Evolutionary conservation across 2,888 invertebrate genomes (phyloP).

Genomic region (Stenolophus ochropezus): DNA sequence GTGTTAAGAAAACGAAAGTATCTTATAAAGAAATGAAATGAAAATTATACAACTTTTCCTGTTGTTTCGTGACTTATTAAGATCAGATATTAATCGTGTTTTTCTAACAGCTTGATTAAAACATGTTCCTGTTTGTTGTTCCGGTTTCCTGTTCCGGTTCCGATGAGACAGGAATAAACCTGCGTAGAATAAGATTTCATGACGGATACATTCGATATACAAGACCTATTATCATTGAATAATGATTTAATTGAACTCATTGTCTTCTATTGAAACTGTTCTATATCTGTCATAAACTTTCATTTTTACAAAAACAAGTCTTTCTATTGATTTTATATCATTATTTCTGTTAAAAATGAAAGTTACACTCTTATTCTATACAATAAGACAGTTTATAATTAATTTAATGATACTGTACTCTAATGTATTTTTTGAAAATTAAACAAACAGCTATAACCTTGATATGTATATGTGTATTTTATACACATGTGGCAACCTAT

Average conservation of each 20-base stretch:
- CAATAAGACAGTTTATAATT: neutral
- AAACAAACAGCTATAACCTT: no score
- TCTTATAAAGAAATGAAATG: neutral
- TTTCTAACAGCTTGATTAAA: no score
- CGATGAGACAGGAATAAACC: neutral
- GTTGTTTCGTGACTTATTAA: neutral
- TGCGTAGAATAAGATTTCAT: no score
- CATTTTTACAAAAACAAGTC: neutral
- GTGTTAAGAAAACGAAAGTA: no score
- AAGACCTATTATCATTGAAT: neutral
- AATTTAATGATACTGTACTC: neutral
- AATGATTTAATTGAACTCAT: neutral
- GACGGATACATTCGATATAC: neutral
- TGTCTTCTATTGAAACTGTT: neutral
- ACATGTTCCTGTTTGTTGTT: no score
- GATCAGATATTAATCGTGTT: neutral
- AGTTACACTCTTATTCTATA: neutral
- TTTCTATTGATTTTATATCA: neutral
- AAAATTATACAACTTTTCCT: neutral
- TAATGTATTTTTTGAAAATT: neutral
- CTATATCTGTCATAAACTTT: neutral
- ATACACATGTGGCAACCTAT: no score
- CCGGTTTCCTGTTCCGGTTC: conserved; percentile 4
- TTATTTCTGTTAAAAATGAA: neutral
- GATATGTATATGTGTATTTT: no score